Evolutionary conservation across 2,888 invertebrate species (phyloP).

Genomic region (Diachrysia chrysitis): DNA sequence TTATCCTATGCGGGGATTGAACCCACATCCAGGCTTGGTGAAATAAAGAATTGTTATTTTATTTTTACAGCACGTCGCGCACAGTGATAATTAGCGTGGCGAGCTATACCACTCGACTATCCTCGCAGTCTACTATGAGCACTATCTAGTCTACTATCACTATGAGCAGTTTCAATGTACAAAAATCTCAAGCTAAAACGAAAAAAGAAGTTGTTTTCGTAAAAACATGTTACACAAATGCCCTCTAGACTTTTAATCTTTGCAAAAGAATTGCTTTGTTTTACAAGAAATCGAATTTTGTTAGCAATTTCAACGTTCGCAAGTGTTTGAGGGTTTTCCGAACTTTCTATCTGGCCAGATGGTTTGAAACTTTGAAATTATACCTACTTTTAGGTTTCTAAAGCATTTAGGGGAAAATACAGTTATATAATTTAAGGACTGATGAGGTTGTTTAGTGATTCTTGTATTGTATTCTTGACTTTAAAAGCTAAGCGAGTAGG

Average conservation of each 20-base stretch:
- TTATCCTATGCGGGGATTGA: no score
- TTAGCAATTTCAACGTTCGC: constrained; percentile 39
- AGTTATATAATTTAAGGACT: background rate
- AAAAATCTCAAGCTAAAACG: constrained; percentile 6
- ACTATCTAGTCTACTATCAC: no score
- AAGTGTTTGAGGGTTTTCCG: constrained; percentile 17
- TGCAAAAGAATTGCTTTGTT: constrained; percentile 27
- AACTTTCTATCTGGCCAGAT: constrained; percentile 42
- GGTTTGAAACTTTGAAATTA: constrained; percentile 45
- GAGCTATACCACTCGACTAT: no score
- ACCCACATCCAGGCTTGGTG: no score
- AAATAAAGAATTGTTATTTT: no score
- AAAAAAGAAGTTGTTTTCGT: background rate
- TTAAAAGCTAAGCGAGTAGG: background rate
- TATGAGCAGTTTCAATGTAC: no score
- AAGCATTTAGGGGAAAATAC: constrained; percentile 18
- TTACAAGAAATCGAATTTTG: constrained; percentile 38
- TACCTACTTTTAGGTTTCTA: constrained; percentile 24
- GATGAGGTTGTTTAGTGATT: background rate
- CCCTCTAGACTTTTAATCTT: constrained; percentile 22
- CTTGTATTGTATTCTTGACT: background rate
- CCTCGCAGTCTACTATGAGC: no score
- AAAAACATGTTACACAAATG: background rate
- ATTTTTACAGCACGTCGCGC: no score
- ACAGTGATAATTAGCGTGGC: no score